Percentiles rank a stretch among this genome's conserved stretches.
Evolutionary conservation across 1,140 invertebrate genomes (phyloP).

Genomic region (Drosophila cardini): DNA sequence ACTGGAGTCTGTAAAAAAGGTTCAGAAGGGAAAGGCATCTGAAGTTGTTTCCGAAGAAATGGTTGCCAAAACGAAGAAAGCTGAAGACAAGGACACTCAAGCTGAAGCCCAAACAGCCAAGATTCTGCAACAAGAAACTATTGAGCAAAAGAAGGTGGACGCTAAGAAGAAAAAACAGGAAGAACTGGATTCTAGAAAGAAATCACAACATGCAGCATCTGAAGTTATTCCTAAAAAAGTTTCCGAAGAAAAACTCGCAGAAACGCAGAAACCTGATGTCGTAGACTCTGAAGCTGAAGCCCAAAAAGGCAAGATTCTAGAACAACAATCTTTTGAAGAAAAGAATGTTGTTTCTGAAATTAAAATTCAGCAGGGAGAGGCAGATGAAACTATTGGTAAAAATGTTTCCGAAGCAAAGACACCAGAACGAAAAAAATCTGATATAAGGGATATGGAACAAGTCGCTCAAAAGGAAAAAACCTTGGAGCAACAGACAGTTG

Average conservation of each 20-base stretch:
- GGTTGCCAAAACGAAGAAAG: not conserved
- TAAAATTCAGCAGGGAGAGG: too few species aligned
- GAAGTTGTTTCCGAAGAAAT: slow-evolving; percentile 5
- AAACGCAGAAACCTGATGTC: not conserved
- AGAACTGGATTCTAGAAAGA: slow-evolving; percentile 10
- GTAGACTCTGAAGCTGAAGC: slow-evolving; percentile 10
- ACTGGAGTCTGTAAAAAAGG: slow-evolving; percentile 6
- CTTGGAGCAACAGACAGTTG: too few species aligned
- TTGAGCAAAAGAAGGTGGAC: slow-evolving; percentile 11
- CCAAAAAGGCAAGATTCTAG: slow-evolving; percentile 24
- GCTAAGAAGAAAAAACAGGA: slow-evolving; percentile 14
- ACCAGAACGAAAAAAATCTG: too few species aligned
- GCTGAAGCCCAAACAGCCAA: slow-evolving; percentile 1
- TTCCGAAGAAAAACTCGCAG: slow-evolving; percentile 15
- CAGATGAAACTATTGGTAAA: too few species aligned
- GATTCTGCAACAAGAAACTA: not conserved
- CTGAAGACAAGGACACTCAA: not conserved
- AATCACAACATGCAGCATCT: slow-evolving; percentile 22
- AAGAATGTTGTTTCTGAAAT: too few species aligned
- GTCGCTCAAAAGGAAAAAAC: too few species aligned
- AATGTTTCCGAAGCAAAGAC: too few species aligned
- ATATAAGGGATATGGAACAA: too few species aligned
- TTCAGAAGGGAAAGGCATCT: slow-evolving; percentile 10
- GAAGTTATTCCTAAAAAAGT: slow-evolving; percentile 30
- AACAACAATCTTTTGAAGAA: slow-evolving; percentile 10